These are phyloP conservation scores for Kryphioiulus occultus DNA, from an alignment of 2,888 invertebrate species.

Conservation along the genomic window DNA sequence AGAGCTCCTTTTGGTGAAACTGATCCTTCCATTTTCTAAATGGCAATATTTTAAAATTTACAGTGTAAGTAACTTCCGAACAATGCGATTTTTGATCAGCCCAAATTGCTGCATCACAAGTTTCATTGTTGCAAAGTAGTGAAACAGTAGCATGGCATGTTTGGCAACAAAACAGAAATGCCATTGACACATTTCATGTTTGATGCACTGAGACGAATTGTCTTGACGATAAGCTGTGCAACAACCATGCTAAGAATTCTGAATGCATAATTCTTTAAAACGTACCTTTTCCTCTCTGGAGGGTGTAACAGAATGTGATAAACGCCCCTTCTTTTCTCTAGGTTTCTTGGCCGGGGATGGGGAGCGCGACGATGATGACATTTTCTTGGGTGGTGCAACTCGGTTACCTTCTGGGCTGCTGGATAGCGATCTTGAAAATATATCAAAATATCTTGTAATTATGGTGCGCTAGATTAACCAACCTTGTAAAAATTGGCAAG, in stretches of 20 bases:
- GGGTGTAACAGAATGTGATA: neutral
- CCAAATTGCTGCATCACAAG: too few species aligned
- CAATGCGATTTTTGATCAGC: too few species aligned
- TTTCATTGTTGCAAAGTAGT: too few species aligned
- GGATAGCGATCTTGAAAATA: neutral
- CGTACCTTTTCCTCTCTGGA: conserved; percentile 29
- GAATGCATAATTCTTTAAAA: too few species aligned
- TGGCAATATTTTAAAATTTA: neutral
- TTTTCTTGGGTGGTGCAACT: neutral
- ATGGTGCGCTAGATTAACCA: neutral
- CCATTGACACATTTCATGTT: too few species aligned
- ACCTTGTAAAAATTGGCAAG: too few species aligned
- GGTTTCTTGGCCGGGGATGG: conserved; percentile 31
- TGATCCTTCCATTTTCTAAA: neutral
- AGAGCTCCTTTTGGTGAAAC: neutral
- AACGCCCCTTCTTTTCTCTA: neutral
- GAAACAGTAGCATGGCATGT: too few species aligned
- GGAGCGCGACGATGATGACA: conserved; percentile 33
- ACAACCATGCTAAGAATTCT: too few species aligned
- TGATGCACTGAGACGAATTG: too few species aligned
- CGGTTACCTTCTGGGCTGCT: neutral
- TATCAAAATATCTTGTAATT: neutral
- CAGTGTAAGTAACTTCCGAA: too few species aligned
- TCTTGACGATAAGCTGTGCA: too few species aligned
- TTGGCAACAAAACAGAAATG: too few species aligned